Evolutionary conservation across 1,140 invertebrate genomes (phyloP).

Genomic region (Micrasema minimum): DNA sequence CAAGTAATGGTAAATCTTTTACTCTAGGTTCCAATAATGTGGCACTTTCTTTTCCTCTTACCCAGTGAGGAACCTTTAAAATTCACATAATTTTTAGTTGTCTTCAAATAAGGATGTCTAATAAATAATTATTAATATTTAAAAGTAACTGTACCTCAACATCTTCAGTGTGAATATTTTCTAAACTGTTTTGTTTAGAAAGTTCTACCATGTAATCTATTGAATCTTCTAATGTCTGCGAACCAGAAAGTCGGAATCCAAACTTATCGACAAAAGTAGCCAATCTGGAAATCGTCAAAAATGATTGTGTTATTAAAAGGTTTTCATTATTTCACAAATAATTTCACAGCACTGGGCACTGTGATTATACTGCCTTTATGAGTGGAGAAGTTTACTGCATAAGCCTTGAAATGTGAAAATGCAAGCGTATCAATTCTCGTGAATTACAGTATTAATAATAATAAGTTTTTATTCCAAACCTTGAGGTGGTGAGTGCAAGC

Average conservation of each 20-base stretch:
- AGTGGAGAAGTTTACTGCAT: neutral
- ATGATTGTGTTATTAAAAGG: neutral
- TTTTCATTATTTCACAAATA: neutral
- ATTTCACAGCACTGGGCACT: neutral
- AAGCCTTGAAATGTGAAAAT: neutral
- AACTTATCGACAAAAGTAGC: constrained; percentile 75
- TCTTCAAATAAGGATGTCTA: neutral
- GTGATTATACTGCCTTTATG: too few species aligned
- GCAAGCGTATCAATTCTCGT: neutral
- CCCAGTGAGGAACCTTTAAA: constrained; percentile 55
- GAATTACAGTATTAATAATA: neutral
- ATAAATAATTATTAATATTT: neutral
- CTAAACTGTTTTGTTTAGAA: constrained; percentile 64
- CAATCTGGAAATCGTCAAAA: constrained; percentile 62
- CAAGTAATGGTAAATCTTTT: constrained; percentile 69
- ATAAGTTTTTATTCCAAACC: too few species aligned
- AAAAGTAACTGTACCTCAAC: constrained; percentile 37
- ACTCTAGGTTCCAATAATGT: constrained; percentile 68
- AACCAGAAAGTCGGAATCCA: constrained; percentile 72
- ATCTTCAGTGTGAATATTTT: constrained; percentile 68
- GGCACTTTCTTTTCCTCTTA: constrained; percentile 71
- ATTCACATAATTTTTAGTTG: neutral
- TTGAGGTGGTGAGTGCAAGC: too few species aligned
- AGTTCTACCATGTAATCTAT: constrained; percentile 75
- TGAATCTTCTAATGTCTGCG: constrained; percentile 71